Evolutionary conservation across 2,113 vertebrate species (phyloP).

Genomic region (Uria lomvia): DNA sequence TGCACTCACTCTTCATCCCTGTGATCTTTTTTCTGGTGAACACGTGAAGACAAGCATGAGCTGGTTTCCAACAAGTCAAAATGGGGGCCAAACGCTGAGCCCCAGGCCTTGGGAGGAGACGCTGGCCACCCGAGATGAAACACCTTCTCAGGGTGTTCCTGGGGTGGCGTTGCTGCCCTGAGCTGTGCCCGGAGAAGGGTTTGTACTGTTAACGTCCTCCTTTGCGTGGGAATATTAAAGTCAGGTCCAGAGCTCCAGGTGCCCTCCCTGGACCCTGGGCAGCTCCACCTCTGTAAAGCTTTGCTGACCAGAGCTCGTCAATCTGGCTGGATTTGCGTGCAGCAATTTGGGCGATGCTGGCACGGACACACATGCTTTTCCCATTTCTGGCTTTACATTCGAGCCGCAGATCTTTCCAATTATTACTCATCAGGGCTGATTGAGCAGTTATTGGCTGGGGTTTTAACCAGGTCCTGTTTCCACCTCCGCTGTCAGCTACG

Average conservation of each 20-base stretch:
- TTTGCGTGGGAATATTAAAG: not conserved
- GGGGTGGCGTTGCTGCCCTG: not conserved
- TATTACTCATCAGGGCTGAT: not conserved
- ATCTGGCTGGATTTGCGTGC: accelerated
- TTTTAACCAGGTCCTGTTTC: not conserved
- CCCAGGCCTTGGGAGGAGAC: not conserved
- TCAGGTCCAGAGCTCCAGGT: not conserved
- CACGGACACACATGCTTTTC: not conserved
- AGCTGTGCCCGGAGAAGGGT: not conserved
- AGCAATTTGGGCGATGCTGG: not conserved
- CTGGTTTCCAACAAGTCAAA: not conserved
- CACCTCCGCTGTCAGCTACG: constrained; percentile 76
- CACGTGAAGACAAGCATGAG: accelerated
- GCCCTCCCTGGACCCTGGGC: not conserved
- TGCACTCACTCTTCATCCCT: not conserved
- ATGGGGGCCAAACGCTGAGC: accelerated
- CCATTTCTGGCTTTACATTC: not conserved
- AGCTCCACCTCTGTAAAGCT: not conserved
- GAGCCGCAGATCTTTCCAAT: not conserved
- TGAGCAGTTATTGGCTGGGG: not conserved
- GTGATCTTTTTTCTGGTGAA: not conserved
- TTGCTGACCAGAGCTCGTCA: not conserved
- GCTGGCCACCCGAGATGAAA: accelerated
- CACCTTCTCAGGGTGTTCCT: not conserved
- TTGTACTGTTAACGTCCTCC: accelerated